phyloP scores from a whole-genome alignment of 2,113 vertebrate species.

The Dasyornis broadbenti region DNA sequence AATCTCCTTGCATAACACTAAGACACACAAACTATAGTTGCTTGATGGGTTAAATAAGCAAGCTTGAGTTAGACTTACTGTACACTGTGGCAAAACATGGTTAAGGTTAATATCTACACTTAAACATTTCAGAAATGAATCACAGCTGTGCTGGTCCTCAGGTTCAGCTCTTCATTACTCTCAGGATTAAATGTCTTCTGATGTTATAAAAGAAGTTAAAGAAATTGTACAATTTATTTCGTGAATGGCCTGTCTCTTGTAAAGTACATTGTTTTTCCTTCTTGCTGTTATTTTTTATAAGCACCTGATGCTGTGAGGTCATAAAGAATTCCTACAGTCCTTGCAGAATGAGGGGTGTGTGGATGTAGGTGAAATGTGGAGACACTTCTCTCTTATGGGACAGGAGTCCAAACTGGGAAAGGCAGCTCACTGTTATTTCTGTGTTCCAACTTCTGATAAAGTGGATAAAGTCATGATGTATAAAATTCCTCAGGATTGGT shows the following conservation, averaged over 20 bases:
- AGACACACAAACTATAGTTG: neutral
- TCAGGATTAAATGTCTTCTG: neutral
- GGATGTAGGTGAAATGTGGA: neutral
- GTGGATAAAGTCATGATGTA: neutral
- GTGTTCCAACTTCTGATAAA: neutral
- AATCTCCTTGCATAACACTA: conserved; percentile 1
- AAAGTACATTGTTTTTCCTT: neutral
- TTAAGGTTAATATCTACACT: neutral
- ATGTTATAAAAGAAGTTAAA: neutral
- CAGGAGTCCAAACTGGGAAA: neutral
- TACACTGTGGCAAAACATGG: neutral
- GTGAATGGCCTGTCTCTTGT: neutral
- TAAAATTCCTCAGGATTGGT: neutral
- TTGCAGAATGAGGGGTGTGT: neutral
- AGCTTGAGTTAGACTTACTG: neutral
- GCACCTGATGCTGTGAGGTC: neutral
- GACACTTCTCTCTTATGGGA: neutral
- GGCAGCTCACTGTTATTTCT: neutral
- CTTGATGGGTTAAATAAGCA: neutral
- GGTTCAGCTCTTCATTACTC: neutral
- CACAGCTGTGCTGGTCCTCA: neutral
- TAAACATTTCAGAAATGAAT: conserved; percentile 2
- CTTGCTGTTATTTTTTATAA: neutral
- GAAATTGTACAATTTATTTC: neutral
- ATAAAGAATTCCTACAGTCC: neutral